Evolutionary conservation across 2,797 vertebrate genomes (phyloP), one percentile per base, ranked within the genome.

Genomic region (Oreortyx pictus): DNA sequence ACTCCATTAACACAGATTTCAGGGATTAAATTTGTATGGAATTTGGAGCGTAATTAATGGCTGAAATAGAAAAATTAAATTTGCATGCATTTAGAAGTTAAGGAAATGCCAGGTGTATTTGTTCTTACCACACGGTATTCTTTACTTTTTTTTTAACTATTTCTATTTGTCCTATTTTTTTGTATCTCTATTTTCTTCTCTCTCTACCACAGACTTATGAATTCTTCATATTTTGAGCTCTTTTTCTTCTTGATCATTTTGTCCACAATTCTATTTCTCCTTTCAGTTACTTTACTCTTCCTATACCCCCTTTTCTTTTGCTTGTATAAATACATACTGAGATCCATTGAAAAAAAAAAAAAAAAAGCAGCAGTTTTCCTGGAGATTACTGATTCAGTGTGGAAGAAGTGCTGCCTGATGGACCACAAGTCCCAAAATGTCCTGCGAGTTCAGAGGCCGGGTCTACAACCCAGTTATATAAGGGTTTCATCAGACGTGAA

Each of bases 11-110:
- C 6, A 33, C 61, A 91, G 52, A 78, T 88, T 82, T 71, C 68
- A 82, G 57, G 87, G 90, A 82, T 82, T 39, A 79, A 66, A 86
- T 86, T 84, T 91, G 56, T 60, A n/a, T 85, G 72, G 73, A 72
- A 89, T 41, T 64, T 49, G 16, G 14, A 84, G 44, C 68, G 46
- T 79, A 31, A 67, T 74, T 90, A 89, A 74, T 59, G 54, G 31
- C 25, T 64, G 31, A 86, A 67, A 9, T 43, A 56, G 25, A 68
- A 31, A 74, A 64, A 57, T n/a, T 41, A 47, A 25, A 85, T 85
- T 49, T 74, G 19, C 33, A 43, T 71, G 73, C 41, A 37, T 64
- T 29, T 31, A 60, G 76, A 67, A 46, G 44, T 29, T 66, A 50
- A 62, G 72, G 49, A 79, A 76, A 6, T 60, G 49, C 39, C n/a